These are phyloP conservation scores for Romanogobio albipinnatus DNA, from an alignment of 2,113 vertebrate species.

Conservation along the genomic window DNA sequence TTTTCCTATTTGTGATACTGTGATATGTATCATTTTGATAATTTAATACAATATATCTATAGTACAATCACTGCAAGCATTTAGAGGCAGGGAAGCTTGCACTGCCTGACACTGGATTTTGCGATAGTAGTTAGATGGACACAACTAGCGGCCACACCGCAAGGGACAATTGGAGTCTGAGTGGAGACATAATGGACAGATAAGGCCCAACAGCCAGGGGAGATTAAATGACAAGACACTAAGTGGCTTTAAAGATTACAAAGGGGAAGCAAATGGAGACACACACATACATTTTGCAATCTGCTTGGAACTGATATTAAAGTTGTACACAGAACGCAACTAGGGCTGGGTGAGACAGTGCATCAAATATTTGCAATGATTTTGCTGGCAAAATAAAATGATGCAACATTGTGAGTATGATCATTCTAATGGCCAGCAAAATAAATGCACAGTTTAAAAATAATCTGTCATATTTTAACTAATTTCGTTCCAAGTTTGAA, in stretches of 20 bases:
- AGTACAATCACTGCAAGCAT: not conserved
- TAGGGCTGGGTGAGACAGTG: not conserved
- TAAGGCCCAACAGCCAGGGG: conserved; percentile 24
- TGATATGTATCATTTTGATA: not conserved
- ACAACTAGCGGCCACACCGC: not conserved
- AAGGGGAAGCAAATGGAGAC: conserved; percentile 40
- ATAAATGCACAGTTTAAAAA: no score
- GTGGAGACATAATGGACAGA: conserved; percentile 47
- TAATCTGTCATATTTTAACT: no score
- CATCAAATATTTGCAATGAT: not conserved
- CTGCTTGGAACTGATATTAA: conserved; percentile 12
- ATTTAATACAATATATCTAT: not conserved
- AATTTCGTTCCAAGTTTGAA: no score
- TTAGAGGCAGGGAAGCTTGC: conserved; percentile 13
- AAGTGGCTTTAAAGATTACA: conserved; percentile 56
- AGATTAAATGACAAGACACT: conserved; percentile 55
- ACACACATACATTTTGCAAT: conserved; percentile 13
- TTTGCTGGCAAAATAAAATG: not conserved
- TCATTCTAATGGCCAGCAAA: no score
- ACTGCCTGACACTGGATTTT: not conserved
- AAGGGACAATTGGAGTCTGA: conserved; percentile 32
- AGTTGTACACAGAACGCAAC: not conserved
- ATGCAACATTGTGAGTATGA: not conserved
- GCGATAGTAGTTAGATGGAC: conserved; percentile 18
- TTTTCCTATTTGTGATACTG: not conserved